phyloP scores from a whole-genome alignment of 23 tunicate genomes.

The Trididemnum nubilum region DNA sequence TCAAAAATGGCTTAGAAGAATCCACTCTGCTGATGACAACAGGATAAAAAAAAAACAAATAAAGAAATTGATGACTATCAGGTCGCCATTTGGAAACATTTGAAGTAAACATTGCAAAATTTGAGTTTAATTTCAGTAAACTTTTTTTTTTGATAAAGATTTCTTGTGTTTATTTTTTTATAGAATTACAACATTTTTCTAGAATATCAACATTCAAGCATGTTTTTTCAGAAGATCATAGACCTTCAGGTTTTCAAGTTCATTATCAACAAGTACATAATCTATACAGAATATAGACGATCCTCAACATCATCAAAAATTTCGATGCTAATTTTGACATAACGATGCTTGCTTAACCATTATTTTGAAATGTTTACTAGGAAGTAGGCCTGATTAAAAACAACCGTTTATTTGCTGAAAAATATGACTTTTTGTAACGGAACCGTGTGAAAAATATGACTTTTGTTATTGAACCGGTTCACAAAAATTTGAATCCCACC shows the following conservation, averaged over 20 bases:
- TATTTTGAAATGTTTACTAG: no score
- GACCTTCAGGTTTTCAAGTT: not conserved
- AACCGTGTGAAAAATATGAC: no score
- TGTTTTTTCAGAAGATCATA: not conserved
- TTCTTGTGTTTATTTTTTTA: not conserved
- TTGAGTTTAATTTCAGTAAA: not conserved
- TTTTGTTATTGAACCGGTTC: not conserved
- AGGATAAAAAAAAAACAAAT: slow-evolving; percentile 4
- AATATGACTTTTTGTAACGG: no score
- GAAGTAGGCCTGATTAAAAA: not conserved
- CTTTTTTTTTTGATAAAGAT: not conserved
- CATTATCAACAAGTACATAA: not conserved
- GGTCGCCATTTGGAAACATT: no score
- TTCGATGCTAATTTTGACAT: no score
- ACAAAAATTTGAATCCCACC: not conserved
- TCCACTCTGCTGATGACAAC: slow-evolving; percentile 27
- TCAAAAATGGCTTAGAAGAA: slow-evolving; percentile 18
- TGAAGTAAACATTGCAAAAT: not conserved
- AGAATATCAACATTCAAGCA: not conserved
- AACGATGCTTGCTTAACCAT: no score
- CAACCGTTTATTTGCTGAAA: no score
- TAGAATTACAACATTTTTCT: not conserved
- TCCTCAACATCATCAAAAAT: not conserved
- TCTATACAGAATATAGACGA: not conserved
- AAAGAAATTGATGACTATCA: not conserved